phyloP scores from a whole-genome alignment of 1,140 invertebrate genomes.

The Drepana arcuata region DNA sequence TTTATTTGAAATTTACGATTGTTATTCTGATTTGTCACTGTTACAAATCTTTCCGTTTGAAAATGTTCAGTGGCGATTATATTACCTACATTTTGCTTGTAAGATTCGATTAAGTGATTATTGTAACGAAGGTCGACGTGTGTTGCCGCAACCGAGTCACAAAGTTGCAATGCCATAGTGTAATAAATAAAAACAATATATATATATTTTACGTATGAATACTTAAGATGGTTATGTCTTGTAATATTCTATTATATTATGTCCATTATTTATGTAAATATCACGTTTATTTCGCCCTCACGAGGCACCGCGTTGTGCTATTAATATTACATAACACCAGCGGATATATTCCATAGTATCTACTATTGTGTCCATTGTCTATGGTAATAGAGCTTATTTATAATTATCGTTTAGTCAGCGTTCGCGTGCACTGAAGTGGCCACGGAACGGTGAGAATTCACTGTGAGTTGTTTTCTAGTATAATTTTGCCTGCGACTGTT shows the following conservation, averaged over 20 bases:
- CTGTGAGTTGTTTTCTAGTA: constrained; percentile 23
- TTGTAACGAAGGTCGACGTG: constrained; percentile 7
- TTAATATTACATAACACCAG: constrained; percentile 3
- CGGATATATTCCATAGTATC: too few relatives aligned
- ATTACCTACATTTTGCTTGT: background rate
- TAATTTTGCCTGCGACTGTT: constrained; percentile 23
- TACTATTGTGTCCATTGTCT: too few relatives aligned
- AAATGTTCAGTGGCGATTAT: too few relatives aligned
- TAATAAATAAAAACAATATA: constrained; percentile 36
- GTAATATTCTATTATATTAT: constrained; percentile 37
- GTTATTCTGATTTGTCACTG: too few relatives aligned
- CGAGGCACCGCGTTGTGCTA: constrained; percentile 6
- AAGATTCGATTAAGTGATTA: background rate
- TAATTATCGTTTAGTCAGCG: too few relatives aligned
- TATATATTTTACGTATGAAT: constrained; percentile 39
- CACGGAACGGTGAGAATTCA: constrained; percentile 15
- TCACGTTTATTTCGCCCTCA: constrained; percentile 17
- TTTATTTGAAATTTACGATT: too few relatives aligned
- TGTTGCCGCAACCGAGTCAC: constrained; percentile 41
- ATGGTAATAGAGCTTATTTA: too few relatives aligned
- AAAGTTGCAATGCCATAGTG: constrained; percentile 61
- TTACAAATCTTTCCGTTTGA: too few relatives aligned
- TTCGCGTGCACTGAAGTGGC: too few relatives aligned
- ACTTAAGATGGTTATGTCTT: constrained; percentile 47
- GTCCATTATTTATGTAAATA: constrained; percentile 49